These are phyloP conservation scores for Terrapene triunguis DNA, from an alignment of 2,113 vertebrate genomes.

Conservation along the genomic window DNA sequence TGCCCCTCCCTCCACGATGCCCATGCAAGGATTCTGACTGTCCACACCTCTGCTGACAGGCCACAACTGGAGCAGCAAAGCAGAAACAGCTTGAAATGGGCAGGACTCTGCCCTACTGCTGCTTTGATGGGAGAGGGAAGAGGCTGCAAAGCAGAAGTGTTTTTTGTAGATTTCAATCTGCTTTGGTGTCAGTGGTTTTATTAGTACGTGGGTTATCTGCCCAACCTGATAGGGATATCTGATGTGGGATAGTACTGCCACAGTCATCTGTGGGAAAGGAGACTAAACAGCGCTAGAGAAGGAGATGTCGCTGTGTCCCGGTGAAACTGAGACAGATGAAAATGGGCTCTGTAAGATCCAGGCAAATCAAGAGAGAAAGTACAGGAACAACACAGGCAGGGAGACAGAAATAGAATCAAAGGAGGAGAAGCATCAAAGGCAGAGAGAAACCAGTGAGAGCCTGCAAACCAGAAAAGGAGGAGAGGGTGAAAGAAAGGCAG, in stretches of 20 bases:
- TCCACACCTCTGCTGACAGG: background rate
- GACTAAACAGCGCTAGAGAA: background rate
- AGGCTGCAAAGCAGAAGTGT: background rate
- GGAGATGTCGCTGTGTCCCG: background rate
- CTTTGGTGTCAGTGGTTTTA: background rate
- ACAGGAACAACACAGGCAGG: slow-evolving; percentile 38
- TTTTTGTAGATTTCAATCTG: background rate
- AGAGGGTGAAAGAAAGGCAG: background rate
- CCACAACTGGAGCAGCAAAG: background rate
- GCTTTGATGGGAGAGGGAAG: background rate
- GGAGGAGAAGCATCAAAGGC: background rate
- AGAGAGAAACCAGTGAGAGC: background rate
- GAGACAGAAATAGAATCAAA: slow-evolving; percentile 9
- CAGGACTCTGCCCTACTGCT: background rate
- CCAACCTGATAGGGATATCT: fast-evolving
- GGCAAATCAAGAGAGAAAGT: background rate
- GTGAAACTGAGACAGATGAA: background rate
- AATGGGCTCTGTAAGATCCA: background rate
- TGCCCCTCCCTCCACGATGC: background rate
- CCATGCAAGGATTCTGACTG: background rate
- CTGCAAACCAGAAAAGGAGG: slow-evolving; percentile 9
- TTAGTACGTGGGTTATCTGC: background rate
- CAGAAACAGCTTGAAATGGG: background rate
- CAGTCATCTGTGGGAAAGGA: background rate
- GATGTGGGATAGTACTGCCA: fast-evolving